Percentiles rank a stretch among this genome's conserved stretches.
Evolutionary conservation across 2,888 invertebrate genomes (phyloP).

Genomic region (Acheta domesticus): DNA sequence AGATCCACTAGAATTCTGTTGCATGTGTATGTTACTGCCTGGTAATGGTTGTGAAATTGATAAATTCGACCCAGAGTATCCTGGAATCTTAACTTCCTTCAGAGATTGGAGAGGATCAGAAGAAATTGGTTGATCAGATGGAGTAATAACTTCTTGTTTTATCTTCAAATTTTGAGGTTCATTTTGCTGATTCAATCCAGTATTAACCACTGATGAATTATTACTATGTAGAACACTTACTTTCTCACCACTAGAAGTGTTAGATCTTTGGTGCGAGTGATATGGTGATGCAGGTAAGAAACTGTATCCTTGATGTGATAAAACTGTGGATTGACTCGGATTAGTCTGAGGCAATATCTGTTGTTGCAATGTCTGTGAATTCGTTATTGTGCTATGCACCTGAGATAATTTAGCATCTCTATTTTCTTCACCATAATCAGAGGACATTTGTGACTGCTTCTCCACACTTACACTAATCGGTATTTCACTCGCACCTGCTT

Average conservation of each 20-base stretch:
- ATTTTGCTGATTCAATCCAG: conserved; percentile 45
- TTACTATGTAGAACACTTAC: not conserved
- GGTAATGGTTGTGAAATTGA: conserved; percentile 43
- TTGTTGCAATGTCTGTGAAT: not conserved
- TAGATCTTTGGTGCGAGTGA: conserved; percentile 41
- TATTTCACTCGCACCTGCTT: not conserved
- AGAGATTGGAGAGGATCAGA: conserved; percentile 72
- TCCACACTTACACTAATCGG: not conserved
- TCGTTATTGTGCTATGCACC: conserved; percentile 20
- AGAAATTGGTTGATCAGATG: conserved; percentile 41
- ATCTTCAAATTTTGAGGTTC: conserved; percentile 72
- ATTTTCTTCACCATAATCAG: not conserved
- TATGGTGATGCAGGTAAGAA: conserved; percentile 57
- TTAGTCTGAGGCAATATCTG: conserved; percentile 18
- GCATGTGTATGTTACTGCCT: conserved; percentile 36
- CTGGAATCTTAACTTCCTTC: conserved; percentile 76
- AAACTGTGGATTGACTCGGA: conserved; percentile 23
- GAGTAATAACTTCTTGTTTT: conserved; percentile 57
- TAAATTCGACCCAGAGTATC: conserved; percentile 54
- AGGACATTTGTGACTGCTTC: not conserved
- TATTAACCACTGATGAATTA: not conserved
- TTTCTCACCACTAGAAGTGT: conserved; percentile 11
- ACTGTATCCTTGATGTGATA: conserved; percentile 50
- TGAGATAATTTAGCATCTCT: conserved; percentile 19
- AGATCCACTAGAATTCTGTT: conserved; percentile 11